Percentiles rank a stretch among this genome's conserved stretches.
phyloP scores from a whole-genome alignment of 1,140 invertebrate species.

The Pseudomyrmex concolor region DNA sequence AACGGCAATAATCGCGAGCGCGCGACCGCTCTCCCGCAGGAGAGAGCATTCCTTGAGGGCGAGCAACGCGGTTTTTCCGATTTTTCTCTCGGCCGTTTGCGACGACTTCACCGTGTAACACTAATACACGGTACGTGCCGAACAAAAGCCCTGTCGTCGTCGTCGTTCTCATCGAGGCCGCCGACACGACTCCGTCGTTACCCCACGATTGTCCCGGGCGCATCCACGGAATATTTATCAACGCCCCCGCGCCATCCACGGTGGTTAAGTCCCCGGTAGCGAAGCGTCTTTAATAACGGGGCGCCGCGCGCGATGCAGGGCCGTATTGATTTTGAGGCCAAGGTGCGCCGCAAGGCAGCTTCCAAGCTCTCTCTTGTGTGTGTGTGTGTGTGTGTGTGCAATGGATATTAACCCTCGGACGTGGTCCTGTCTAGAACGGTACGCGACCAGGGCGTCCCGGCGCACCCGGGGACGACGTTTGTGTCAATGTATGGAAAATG shows the following conservation, averaged over 20 bases:
- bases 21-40: slow-evolving; percentile 5
- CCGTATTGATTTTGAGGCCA: slow-evolving; percentile 71
- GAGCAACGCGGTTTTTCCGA: slow-evolving; percentile 39
- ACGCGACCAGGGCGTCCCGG: background rate
- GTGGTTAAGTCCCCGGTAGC: slow-evolving; percentile 26
- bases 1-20: slow-evolving; percentile 24
- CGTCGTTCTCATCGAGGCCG: slow-evolving; percentile 38
- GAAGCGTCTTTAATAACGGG: slow-evolving; percentile 69
- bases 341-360: slow-evolving; percentile 61
- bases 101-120: slow-evolving; percentile 55
- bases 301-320: slow-evolving; percentile 64
- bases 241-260: slow-evolving; percentile 39
- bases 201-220: slow-evolving; percentile 65
- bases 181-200: slow-evolving; percentile 65
- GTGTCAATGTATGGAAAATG: slow-evolving; percentile 41
- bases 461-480: slow-evolving; percentile 18
- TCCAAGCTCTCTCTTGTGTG: slow-evolving; percentile 39
- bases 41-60: slow-evolving; percentile 33
- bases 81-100: slow-evolving; percentile 59
- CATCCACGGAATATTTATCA: slow-evolving; percentile 73
- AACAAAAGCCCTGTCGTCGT: slow-evolving; percentile 63
- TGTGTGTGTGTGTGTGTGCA: background rate
- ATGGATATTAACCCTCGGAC: slow-evolving; percentile 70
- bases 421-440: slow-evolving; percentile 22
- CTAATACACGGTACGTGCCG: slow-evolving; percentile 63